phyloP scores from a whole-genome alignment of 2,888 invertebrate species.

The Troides oblongomaculatus region DNA sequence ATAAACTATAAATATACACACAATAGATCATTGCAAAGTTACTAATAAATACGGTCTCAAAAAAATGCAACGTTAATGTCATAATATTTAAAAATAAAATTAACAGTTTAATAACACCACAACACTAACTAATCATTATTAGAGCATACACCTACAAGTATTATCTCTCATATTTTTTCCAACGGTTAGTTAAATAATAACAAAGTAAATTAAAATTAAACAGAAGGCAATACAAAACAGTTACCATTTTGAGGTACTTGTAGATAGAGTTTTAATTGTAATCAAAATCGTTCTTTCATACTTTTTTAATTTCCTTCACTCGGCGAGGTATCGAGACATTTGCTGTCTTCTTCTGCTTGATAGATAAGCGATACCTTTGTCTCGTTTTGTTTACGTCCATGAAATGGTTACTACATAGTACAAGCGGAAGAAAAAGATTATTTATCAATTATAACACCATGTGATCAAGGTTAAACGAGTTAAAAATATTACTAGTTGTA shows the following conservation, averaged over 20 bases:
- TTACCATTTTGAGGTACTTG: conserved; percentile 19
- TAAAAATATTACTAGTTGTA: too few relatives aligned
- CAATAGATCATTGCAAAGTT: too few relatives aligned
- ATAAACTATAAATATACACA: too few relatives aligned
- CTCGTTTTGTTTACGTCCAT: conserved; percentile 72
- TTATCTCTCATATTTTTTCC: too few relatives aligned
- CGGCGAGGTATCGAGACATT: conserved; percentile 43
- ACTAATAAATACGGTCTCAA: too few relatives aligned
- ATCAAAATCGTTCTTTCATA: conserved; percentile 31
- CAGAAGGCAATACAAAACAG: conserved; percentile 10
- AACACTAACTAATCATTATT: too few relatives aligned
- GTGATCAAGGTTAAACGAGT: too few relatives aligned
- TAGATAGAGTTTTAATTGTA: conserved; percentile 23
- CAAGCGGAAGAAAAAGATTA: conserved; percentile 47
- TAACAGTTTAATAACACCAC: too few relatives aligned
- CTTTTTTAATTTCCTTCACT: conserved; percentile 37
- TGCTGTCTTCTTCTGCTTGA: conserved; percentile 52
- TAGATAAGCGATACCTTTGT: conserved; percentile 58
- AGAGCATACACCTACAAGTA: too few relatives aligned
- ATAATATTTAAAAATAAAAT: too few relatives aligned
- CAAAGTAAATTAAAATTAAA: conserved; percentile 6
- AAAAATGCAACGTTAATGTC: too few relatives aligned
- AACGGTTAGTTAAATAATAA: not conserved
- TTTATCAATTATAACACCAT: conserved; percentile 11
- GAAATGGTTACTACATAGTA: conserved; percentile 62